Evolutionary conservation across 2,888 invertebrate genomes (phyloP).

Genomic region (Habroteleia sp.): DNA sequence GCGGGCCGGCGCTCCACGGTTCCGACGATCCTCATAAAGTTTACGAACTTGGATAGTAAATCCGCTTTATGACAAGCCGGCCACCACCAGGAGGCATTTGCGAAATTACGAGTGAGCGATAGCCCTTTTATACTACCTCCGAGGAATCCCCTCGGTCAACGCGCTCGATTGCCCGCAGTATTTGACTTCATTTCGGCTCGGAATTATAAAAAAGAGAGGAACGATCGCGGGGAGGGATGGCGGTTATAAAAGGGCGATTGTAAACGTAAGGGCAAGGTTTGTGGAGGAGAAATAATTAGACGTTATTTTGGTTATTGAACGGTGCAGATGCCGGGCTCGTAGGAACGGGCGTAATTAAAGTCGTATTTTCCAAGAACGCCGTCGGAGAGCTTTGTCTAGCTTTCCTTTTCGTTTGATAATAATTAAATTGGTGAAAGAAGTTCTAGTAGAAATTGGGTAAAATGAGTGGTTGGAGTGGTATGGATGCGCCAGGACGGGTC

Average conservation of each 20-base stretch:
- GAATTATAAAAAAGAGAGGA: slow-evolving; percentile 49
- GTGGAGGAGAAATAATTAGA: slow-evolving; percentile 48
- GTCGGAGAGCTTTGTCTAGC: no score
- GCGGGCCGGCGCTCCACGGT: slow-evolving; percentile 61
- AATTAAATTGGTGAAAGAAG: no score
- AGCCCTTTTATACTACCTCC: slow-evolving; percentile 70
- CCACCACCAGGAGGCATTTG: slow-evolving; percentile 71
- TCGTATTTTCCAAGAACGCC: no score
- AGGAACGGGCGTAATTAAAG: no score
- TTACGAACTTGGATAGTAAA: slow-evolving; percentile 74
- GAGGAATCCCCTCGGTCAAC: slow-evolving; percentile 61
- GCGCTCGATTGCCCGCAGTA: slow-evolving; percentile 59
- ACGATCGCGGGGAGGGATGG: slow-evolving; percentile 11
- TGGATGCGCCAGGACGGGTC: no score
- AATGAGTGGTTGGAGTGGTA: no score
- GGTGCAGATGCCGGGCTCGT: slow-evolving; percentile 3
- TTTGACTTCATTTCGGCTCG: slow-evolving; percentile 52
- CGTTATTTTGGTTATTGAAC: slow-evolving; percentile 31
- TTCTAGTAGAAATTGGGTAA: no score
- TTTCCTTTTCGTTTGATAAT: no score
- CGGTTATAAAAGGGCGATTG: slow-evolving; percentile 54
- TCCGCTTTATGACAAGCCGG: slow-evolving; percentile 74
- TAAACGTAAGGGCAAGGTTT: slow-evolving; percentile 24
- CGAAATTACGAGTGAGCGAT: slow-evolving; percentile 73
- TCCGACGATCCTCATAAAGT: slow-evolving; percentile 75